phyloP scores from a whole-genome alignment of 2,797 vertebrate genomes.

The Tiaroga cobitis region DNA sequence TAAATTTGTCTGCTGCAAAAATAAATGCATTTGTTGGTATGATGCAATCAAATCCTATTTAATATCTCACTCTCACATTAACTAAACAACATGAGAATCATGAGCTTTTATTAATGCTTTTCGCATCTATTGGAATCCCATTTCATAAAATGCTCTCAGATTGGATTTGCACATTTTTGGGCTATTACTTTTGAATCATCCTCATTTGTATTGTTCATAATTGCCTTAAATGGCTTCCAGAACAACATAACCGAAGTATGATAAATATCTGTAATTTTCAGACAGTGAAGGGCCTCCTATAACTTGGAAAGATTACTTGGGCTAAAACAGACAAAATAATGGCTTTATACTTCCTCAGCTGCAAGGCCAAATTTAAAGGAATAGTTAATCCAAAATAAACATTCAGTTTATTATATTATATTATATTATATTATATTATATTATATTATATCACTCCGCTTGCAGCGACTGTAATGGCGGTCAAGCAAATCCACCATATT shows the following conservation, averaged over 20 bases:
- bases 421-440: neutral
- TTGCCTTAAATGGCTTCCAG: conserved; percentile 40
- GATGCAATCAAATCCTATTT: conserved; percentile 1
- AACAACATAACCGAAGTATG: conserved; percentile 16
- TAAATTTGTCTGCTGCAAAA: conserved; percentile 15
- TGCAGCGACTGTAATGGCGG: too few species aligned
- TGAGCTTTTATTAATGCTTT: conserved; percentile 39
- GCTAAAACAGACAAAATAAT: neutral
- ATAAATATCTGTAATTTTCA: conserved; percentile 30
- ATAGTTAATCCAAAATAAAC: neutral
- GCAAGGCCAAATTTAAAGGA: neutral
- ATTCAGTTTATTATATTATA: neutral
- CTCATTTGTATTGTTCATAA: conserved; percentile 42
- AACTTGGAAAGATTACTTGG: neutral
- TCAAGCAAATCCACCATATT: too few species aligned
- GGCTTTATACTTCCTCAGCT: neutral
- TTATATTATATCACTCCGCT: too few species aligned
- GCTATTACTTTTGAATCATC: conserved; percentile 49
- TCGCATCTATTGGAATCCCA: conserved; percentile 8
- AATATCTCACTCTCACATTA: neutral
- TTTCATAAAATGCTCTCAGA: conserved; percentile 34
- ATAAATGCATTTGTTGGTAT: conserved; percentile 11
- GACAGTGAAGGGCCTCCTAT: neutral
- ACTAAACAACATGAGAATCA: conserved; percentile 7
- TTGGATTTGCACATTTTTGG: conserved; percentile 40